Conservation (phyloP, 2,888 invertebrate genomes). For the Entomobrya proxima region DNA sequence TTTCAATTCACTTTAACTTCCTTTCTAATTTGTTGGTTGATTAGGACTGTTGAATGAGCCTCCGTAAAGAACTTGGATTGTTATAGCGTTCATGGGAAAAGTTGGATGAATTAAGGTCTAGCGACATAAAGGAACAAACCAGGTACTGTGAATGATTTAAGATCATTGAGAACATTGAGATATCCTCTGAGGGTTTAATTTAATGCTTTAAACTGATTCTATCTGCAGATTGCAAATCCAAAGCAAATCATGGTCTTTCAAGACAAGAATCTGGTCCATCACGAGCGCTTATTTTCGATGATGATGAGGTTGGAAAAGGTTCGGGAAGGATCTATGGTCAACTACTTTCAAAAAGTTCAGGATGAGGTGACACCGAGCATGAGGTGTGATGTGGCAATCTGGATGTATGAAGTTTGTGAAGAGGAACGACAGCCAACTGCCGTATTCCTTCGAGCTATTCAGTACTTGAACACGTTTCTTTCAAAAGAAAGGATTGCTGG, state of each 20-base stretch:
- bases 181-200: too few species aligned
- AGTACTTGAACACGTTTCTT: constrained; percentile 95
- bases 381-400: constrained; percentile 94
- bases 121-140: too few species aligned
- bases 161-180: background rate
- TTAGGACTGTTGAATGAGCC: too few species aligned
- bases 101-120: too few species aligned
- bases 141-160: too few species aligned
- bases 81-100: too few species aligned
- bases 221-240: background rate
- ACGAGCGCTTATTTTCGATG: constrained; percentile 87
- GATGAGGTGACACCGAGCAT: constrained; percentile 92
- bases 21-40: too few species aligned
- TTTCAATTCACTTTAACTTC: too few species aligned
- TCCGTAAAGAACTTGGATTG: too few species aligned
- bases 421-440: constrained; percentile 95
- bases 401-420: constrained; percentile 99
- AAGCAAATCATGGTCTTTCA: constrained; percentile 79
- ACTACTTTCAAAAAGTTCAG: constrained; percentile 91
- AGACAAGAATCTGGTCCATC: constrained; percentile 87
- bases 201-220: too few species aligned
- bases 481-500: constrained; percentile 88
- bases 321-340: constrained; percentile 76
- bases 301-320: constrained; percentile 89
- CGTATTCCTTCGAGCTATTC: constrained; percentile 94